Evolutionary conservation across 2,113 vertebrate species (phyloP).

Genomic region (Hippocampus zosterae): DNA sequence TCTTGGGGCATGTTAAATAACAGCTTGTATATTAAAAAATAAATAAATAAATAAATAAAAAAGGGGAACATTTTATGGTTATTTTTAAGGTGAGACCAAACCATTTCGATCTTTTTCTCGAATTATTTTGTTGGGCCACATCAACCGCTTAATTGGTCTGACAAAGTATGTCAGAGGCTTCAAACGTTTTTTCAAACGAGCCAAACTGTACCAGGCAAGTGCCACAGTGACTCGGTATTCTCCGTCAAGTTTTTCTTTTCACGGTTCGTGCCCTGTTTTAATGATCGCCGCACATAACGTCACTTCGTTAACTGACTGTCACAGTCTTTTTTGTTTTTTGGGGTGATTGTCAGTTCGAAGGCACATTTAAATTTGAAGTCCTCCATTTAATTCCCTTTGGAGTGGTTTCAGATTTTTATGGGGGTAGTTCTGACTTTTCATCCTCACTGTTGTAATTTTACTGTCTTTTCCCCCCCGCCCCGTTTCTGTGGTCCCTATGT

Average conservation of each 20-base stretch:
- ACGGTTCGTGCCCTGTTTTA: neutral
- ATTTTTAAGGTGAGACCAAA: neutral
- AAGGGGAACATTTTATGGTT: neutral
- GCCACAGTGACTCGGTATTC: neutral
- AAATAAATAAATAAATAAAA: no score
- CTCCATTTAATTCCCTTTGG: neutral
- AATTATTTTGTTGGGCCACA: no score
- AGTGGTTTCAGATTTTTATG: neutral
- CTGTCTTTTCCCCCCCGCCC: conserved; percentile 23
- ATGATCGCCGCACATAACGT: neutral
- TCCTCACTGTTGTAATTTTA: conserved; percentile 18
- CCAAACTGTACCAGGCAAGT: neutral
- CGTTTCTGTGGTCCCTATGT: conserved; percentile 28
- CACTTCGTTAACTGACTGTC: neutral
- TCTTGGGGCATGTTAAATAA: no score
- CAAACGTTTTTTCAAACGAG: no score
- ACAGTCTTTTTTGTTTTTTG: neutral
- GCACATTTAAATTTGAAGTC: neutral
- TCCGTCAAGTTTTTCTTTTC: neutral
- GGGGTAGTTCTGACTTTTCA: neutral
- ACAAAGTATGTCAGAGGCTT: no score
- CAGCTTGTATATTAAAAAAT: no score
- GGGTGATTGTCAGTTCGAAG: neutral
- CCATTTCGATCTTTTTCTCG: neutral
- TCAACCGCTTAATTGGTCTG: no score